These are phyloP conservation scores for Sebastes steindachneri DNA, from an alignment of 2,797 vertebrate species.

Conservation along the genomic window DNA sequence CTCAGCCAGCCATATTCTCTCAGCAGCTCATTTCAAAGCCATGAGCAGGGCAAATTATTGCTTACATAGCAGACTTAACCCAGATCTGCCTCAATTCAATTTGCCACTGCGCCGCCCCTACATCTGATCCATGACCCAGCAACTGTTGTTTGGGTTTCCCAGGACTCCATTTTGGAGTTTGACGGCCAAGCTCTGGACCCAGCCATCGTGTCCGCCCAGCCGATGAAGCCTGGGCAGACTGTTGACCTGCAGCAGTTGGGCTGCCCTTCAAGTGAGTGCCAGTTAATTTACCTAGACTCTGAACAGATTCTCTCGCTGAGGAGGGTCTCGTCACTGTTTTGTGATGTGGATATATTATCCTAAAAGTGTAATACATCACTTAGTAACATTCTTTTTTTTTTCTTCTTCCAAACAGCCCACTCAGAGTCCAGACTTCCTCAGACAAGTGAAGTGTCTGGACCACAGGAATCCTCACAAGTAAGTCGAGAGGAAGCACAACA, in stretches of 20 bases:
- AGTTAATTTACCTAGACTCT: not conserved
- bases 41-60: not conserved
- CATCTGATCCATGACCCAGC: not conserved
- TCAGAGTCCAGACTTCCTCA: constrained; percentile 90
- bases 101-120: not conserved
- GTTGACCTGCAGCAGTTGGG: constrained; percentile 93
- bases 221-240: constrained; percentile 92
- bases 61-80: not conserved
- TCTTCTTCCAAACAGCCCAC: constrained; percentile 82
- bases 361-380: not conserved
- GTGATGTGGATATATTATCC: not conserved
- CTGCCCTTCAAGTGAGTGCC: constrained; percentile 58
- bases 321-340: not conserved
- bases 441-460: not conserved
- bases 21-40: not conserved
- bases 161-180: constrained; percentile 99
- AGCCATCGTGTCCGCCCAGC: constrained; percentile 96
- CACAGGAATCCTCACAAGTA: constrained; percentile 83
- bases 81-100: not conserved
- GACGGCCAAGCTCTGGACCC: constrained; percentile 96
- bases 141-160: not conserved
- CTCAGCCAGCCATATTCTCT: not conserved
- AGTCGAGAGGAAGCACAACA: constrained; percentile 40
- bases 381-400: not conserved
- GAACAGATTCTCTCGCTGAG: not conserved